Evolutionary conservation across 2,797 vertebrate genomes (phyloP).

Genomic region (Phalanger gymnotis): DNA sequence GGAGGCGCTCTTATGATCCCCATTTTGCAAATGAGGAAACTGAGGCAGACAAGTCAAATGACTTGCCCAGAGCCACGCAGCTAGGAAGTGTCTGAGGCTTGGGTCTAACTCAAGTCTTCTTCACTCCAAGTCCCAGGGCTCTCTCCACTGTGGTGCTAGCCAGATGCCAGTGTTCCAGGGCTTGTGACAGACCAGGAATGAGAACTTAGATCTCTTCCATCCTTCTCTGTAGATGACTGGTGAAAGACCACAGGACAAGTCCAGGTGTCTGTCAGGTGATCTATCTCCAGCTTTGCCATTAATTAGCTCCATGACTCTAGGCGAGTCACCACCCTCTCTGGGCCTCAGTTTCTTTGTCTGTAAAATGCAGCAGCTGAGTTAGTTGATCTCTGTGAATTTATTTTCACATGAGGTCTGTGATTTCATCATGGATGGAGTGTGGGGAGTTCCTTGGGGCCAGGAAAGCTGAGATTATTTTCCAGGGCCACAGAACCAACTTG

Average conservation of each 20-base stretch:
- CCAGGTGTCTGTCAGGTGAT: background rate
- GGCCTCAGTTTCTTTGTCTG: background rate
- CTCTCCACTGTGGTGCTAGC: background rate
- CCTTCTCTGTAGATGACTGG: background rate
- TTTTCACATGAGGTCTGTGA: background rate
- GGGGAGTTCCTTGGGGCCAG: background rate
- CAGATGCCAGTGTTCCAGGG: background rate
- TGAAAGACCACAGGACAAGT: background rate
- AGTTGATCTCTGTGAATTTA: too few relatives aligned
- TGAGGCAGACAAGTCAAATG: background rate
- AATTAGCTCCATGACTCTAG: too few relatives aligned
- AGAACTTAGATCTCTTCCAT: background rate
- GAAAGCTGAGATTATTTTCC: too few relatives aligned
- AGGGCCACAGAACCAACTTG: background rate
- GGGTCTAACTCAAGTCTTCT: background rate
- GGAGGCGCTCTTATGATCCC: background rate
- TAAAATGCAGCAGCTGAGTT: background rate
- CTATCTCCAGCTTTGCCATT: background rate
- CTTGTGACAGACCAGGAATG: background rate
- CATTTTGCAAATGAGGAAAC: background rate
- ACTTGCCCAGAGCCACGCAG: background rate
- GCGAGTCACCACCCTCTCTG: background rate
- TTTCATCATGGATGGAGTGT: background rate
- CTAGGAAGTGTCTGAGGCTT: background rate
- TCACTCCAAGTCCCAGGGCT: background rate